These are phyloP conservation scores for Potamarius usumacintae DNA, from an alignment of 2,113 vertebrate genomes.

Conservation along the genomic window DNA sequence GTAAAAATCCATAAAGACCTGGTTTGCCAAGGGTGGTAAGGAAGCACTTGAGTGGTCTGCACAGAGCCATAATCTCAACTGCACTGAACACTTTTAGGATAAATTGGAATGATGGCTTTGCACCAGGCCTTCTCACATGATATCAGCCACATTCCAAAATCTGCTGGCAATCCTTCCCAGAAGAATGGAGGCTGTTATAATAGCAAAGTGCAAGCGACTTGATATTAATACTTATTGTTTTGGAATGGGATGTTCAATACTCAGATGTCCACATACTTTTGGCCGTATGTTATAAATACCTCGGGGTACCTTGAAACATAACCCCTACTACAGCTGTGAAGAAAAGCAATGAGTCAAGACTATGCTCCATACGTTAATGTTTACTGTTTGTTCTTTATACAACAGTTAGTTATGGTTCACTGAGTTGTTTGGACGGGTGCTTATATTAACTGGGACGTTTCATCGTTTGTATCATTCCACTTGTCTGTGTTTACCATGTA, in stretches of 20 bases:
- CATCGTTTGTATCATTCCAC: not conserved
- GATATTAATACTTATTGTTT: not conserved
- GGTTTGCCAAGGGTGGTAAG: not conserved
- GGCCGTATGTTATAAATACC: not conserved
- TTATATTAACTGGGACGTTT: not conserved
- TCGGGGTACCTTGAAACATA: not conserved
- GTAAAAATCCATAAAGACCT: not conserved
- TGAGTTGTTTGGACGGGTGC: not conserved
- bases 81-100: not conserved
- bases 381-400: not conserved
- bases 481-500: not conserved
- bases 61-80: not conserved
- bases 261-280: not conserved
- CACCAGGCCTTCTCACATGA: not conserved
- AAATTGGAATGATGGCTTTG: not conserved
- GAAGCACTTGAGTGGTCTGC: not conserved
- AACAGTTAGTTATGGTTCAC: not conserved
- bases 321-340: not conserved
- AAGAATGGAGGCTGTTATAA: not conserved
- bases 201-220: not conserved
- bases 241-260: not conserved
- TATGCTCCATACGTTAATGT: not conserved
- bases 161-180: not conserved
- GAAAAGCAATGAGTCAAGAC: not conserved
- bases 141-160: not conserved